Conservation (phyloP, 1,140 invertebrate genomes). For the Agrypnia vestita region DNA sequence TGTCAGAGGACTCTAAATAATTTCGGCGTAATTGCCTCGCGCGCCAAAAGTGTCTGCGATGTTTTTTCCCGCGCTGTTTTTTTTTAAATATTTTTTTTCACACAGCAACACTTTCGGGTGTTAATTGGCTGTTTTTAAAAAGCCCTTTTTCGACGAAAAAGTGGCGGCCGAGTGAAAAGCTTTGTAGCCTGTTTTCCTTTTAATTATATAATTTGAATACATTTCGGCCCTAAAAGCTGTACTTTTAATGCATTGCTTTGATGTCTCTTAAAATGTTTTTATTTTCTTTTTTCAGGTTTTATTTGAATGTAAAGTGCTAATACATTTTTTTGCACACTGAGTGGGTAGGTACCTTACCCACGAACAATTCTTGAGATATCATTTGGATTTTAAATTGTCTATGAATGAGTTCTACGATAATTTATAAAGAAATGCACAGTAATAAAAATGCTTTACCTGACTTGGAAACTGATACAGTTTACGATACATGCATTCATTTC, state of each 20-base stretch:
- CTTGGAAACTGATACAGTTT: no score
- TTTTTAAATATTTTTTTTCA: conserved; percentile 48
- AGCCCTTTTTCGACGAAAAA: conserved; percentile 46
- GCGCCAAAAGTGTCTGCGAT: conserved; percentile 50
- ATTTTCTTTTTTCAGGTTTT: conserved; percentile 24
- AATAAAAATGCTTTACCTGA: no score
- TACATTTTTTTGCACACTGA: conserved; percentile 4
- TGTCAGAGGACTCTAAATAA: conserved; percentile 50
- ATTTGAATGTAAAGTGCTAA: conserved; percentile 29
- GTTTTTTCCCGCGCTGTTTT: conserved; percentile 31
- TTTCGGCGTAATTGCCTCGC: conserved; percentile 56
- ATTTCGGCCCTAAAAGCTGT: conserved; percentile 41
- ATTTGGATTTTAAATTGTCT: no score
- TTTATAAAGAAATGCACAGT: no score
- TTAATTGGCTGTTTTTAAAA: conserved; percentile 61
- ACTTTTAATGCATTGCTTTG: conserved; percentile 46
- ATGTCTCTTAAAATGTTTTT: conserved; percentile 35
- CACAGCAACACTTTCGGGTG: conserved; percentile 59
- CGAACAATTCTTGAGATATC: no score
- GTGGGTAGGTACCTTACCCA: background rate
- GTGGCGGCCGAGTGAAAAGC: conserved; percentile 56
- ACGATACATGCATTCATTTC: no score
- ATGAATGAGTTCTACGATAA: no score
- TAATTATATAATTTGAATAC: conserved; percentile 56
- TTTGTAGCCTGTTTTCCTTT: conserved; percentile 57